A percentile compares a stretch with the other conserved stretches of the same genome.
These are phyloP conservation scores for Dynastes maya DNA, from an alignment of 2,888 invertebrate species.

Conservation along the genomic window DNA sequence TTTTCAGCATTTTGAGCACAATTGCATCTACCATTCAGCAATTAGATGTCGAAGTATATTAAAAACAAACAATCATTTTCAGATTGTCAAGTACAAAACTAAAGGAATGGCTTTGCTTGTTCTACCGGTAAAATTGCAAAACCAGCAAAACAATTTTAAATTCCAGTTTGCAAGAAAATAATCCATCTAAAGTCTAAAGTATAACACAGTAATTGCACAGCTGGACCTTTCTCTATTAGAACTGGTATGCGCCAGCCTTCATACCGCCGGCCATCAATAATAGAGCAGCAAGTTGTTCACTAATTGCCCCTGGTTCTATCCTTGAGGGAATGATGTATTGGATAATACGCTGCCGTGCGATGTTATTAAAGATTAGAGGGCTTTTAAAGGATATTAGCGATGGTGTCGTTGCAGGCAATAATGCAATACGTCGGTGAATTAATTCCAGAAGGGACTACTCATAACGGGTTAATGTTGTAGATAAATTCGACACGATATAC, in stretches of 20 bases:
- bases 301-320: slow-evolving; percentile 11
- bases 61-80: no score
- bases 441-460: slow-evolving; percentile 3
- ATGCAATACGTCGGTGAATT: slow-evolving; percentile 17
- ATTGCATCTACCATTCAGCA: no score
- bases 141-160: background rate
- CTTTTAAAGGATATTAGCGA: slow-evolving; percentile 22
- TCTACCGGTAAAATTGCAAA: no score
- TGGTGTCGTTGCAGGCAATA: slow-evolving; percentile 21
- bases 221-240: slow-evolving; percentile 10
- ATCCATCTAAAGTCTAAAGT: background rate
- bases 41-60: no score
- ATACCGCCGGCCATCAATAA: no score
- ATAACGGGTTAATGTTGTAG: background rate
- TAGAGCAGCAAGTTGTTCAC: background rate
- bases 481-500: slow-evolving; percentile 16
- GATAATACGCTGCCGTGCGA: slow-evolving; percentile 20
- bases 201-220: background rate
- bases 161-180: background rate
- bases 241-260: background rate
- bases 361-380: slow-evolving; percentile 33
- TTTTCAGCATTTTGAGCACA: no score
- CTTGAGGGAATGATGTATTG: slow-evolving; percentile 31
- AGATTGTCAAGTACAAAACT: no score
- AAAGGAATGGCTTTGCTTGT: no score